Evolutionary conservation across 37 sponge, comb jelly and placozoan species (phyloP).

Genomic region (Ephydatia muelleri): DNA sequence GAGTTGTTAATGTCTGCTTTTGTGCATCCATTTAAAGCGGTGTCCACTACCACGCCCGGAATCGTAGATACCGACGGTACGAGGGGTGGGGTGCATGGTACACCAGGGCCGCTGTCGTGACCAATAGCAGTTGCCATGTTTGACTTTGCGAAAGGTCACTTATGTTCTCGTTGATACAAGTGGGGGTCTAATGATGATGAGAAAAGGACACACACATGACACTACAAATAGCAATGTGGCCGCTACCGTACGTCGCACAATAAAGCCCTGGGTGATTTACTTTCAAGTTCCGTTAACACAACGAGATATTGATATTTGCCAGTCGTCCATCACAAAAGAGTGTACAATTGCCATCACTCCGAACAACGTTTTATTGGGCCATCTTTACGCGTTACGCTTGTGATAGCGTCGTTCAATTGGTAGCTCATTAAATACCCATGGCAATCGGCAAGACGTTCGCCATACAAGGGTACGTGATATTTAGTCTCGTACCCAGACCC

Average conservation of each 20-base stretch:
- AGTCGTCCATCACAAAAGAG: conserved; percentile 30
- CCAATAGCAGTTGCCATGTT: not conserved
- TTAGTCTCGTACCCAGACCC: too few species aligned
- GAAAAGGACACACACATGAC: not conserved
- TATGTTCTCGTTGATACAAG: too few species aligned
- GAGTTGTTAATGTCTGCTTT: not conserved
- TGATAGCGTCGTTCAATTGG: not conserved
- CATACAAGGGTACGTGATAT: not conserved
- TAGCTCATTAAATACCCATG: not conserved
- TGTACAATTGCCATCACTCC: conserved; percentile 8
- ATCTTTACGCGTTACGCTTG: not conserved
- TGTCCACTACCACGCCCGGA: not conserved
- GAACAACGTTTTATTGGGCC: not conserved
- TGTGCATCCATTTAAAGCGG: not conserved
- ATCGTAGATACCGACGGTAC: not conserved
- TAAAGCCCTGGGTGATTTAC: not conserved
- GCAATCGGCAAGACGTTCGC: too few species aligned
- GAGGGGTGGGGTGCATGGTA: not conserved
- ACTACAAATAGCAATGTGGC: too few species aligned
- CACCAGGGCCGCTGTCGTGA: not conserved
- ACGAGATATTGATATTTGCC: not conserved
- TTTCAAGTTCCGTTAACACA: not conserved
- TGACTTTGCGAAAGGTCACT: too few species aligned
- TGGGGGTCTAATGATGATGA: not conserved
- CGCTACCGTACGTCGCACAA: too few species aligned